These are phyloP conservation scores for Ditula angustiorana DNA, from an alignment of 2,888 invertebrate genomes.

Conservation along the genomic window DNA sequence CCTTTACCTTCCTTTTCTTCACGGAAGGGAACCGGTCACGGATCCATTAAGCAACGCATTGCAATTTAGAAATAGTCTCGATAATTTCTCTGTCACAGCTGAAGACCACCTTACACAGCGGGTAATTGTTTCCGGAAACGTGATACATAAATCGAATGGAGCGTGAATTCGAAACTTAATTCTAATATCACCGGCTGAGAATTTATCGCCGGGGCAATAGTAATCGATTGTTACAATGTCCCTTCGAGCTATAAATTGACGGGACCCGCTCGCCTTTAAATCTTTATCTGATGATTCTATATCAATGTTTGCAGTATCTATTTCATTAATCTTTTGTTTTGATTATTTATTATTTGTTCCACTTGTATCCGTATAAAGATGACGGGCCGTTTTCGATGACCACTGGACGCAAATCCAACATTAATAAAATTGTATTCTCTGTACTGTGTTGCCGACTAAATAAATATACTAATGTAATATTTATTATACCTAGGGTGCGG, in stretches of 20 bases:
- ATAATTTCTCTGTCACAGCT: slow-evolving; percentile 65
- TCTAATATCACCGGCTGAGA: slow-evolving; percentile 55
- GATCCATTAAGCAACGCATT: slow-evolving; percentile 56
- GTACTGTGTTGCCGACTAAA: too few relatives aligned
- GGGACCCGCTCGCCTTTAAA: slow-evolving; percentile 50
- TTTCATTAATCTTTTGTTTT: slow-evolving; percentile 8
- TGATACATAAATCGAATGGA: slow-evolving; percentile 71
- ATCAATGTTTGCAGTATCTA: slow-evolving; percentile 22
- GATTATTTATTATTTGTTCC: background rate
- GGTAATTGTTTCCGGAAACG: slow-evolving; percentile 70
- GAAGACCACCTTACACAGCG: slow-evolving; percentile 49
- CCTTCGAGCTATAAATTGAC: slow-evolving; percentile 59
- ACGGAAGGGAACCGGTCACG: slow-evolving; percentile 68
- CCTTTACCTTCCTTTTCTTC: slow-evolving; percentile 50
- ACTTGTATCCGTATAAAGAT: background rate
- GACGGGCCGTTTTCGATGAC: background rate
- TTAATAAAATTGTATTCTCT: too few relatives aligned
- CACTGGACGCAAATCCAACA: too few relatives aligned
- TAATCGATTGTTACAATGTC: slow-evolving; percentile 68
- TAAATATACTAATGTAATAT: too few relatives aligned
- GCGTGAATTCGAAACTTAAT: slow-evolving; percentile 61
- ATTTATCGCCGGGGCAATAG: slow-evolving; percentile 66
- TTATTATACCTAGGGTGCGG: too few relatives aligned
- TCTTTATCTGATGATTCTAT: slow-evolving; percentile 39
- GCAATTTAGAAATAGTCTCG: slow-evolving; percentile 61